phyloP scores from a whole-genome alignment of 2,888 invertebrate species.

The Drosophila kuntzei region DNA sequence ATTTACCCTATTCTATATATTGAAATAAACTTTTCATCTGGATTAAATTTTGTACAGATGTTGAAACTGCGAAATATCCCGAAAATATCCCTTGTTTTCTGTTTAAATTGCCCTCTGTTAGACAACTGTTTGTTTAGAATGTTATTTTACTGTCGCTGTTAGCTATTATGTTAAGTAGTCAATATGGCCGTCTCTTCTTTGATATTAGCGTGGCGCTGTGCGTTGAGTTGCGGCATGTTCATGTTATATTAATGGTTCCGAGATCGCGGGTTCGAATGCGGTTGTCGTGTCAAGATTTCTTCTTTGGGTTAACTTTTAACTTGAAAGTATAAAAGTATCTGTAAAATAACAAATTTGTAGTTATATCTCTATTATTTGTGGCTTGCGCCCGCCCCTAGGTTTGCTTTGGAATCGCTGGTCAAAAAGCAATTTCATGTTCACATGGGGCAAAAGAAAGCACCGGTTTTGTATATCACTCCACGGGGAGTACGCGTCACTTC shows the following conservation, averaged over 20 bases:
- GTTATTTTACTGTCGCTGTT: slow-evolving; percentile 4
- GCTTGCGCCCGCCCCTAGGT: slow-evolving; percentile 48
- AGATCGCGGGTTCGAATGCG: slow-evolving; percentile 30
- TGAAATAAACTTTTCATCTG: too few relatives aligned
- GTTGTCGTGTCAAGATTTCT: neutral
- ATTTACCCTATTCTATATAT: too few relatives aligned
- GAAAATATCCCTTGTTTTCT: neutral
- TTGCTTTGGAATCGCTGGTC: slow-evolving; percentile 66
- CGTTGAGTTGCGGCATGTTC: slow-evolving; percentile 18
- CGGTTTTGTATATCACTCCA: slow-evolving; percentile 74
- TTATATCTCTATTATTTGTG: neutral
- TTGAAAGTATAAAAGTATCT: neutral
- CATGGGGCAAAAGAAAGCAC: slow-evolving; percentile 74
- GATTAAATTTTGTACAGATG: neutral
- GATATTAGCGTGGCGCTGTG: slow-evolving; percentile 27
- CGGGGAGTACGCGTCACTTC: slow-evolving; percentile 55
- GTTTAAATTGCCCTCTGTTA: slow-evolving; percentile 7
- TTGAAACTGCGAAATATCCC: neutral
- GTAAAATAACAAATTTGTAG: neutral
- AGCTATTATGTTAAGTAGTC: slow-evolving; percentile 10
- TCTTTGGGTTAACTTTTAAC: neutral
- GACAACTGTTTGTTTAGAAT: neutral
- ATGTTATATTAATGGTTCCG: neutral
- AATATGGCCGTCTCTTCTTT: accelerated
- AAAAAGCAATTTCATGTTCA: slow-evolving; percentile 69